Conservation (phyloP, 2,797 vertebrate species). For the Hafferia zeledoni region DNA sequence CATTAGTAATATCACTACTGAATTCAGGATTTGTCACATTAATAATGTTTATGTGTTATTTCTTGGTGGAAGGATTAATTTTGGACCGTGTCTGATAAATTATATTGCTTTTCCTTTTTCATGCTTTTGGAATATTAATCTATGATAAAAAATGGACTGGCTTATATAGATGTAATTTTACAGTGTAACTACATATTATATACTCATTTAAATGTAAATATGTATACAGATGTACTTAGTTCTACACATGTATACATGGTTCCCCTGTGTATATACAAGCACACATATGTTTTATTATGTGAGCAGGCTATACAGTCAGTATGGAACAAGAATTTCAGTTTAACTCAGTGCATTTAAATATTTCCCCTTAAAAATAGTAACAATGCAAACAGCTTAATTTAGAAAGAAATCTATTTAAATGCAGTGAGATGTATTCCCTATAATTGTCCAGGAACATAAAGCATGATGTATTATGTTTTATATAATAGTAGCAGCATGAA, state of each 20-base stretch:
- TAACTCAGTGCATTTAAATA: constrained; percentile 28
- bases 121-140: not conserved
- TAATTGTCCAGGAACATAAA: constrained; percentile 22
- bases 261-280: not conserved
- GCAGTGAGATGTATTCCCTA: not conserved
- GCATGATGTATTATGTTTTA: not conserved
- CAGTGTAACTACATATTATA: not conserved
- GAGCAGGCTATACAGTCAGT: not conserved
- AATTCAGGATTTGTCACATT: constrained; percentile 8
- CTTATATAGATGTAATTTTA: not conserved
- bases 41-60: not conserved
- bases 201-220: not conserved
- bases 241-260: not conserved
- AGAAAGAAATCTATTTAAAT: constrained; percentile 33
- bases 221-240: not conserved
- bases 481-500: not conserved
- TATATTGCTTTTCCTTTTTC: not conserved
- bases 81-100: not conserved
- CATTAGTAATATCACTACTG: not conserved
- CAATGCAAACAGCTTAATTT: constrained; percentile 20
- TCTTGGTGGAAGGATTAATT: not conserved
- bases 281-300: constrained; percentile 21
- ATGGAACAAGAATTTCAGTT: constrained; percentile 23
- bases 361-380: constrained; percentile 10
- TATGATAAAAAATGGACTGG: not conserved